Evolutionary conservation across 23 tunicate species (phyloP), one percentile per base, ranked within the genome.

Genomic region (Trididemnum clinides): DNA sequence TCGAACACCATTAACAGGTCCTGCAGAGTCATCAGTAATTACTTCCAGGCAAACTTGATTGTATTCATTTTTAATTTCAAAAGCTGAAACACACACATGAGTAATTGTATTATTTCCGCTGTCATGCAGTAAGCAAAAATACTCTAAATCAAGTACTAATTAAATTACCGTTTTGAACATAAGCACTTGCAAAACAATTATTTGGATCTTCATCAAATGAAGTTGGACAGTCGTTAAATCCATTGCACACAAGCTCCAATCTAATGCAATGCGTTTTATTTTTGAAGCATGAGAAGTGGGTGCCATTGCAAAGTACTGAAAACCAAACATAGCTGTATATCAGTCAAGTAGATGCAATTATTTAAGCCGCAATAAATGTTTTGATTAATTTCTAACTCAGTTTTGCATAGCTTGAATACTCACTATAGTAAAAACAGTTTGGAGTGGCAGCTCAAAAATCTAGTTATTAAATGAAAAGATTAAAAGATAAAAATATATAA

Each of bases 11-110:
- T 88, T 78, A 5, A 92, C 37, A 0, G 92, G 92, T 19, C 92
- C 97, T 18, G 57, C 50, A 0, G 91, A 88, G 57, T 91, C 96
- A 77, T 86, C 85, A 3, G 88, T 91, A 20, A 91, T 77, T 20
- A 91, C 92, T 84, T 92, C 97, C 51, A 92, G 15, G 57, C 97
- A 92, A 2, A 70, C 88, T 83, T 92, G 97, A 64, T 75, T 64
- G 5, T 36, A 36, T 35, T 92, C 92, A 72, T 92, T 92, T 39
- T 78, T 88, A 26, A 92, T 92, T 51, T 83, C 80, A 65, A 92
- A 92, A 1, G 92, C 97, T 92, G 37, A 34, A 33, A 28, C 19
- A 37, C n/a, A 44, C 39, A 33, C 50, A 10, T 6, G 7, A 6
- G 4, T 19, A n/a, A 71, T 25, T 71, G 50, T 5, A 63, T n/a